These are phyloP conservation scores for Dromas ardeola DNA, from an alignment of 2,113 vertebrate species.

Conservation along the genomic window DNA sequence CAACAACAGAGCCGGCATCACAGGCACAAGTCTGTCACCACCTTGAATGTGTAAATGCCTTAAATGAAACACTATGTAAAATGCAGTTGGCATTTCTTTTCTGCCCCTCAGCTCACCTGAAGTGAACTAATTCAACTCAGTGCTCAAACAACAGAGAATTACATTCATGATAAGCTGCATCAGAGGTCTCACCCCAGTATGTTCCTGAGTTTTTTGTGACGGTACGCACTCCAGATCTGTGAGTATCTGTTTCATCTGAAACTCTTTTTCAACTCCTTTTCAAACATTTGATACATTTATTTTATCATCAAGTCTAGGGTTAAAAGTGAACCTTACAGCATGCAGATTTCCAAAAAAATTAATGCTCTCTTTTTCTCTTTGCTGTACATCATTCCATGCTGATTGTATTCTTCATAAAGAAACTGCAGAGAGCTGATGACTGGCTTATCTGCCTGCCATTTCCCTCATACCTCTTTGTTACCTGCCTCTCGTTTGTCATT, in stretches of 20 bases:
- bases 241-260: background rate
- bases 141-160: background rate
- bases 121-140: background rate
- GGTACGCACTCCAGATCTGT: background rate
- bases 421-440: background rate
- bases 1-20: background rate
- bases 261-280: background rate
- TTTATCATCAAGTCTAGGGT: background rate
- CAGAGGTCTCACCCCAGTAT: background rate
- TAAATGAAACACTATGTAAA: background rate
- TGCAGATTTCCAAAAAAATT: background rate
- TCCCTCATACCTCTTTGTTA: background rate
- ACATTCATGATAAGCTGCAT: background rate
- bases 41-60: background rate
- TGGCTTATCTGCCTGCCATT: background rate
- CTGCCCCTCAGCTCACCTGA: background rate
- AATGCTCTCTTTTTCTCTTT: background rate
- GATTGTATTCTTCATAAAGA: background rate
- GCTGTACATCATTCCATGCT: background rate
- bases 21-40: background rate
- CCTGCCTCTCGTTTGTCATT: background rate
- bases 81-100: background rate
- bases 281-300: background rate
- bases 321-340: background rate
- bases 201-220: background rate